Conservation (phyloP, 2,113 vertebrate genomes). For the Phyllostomus hastatus region DNA sequence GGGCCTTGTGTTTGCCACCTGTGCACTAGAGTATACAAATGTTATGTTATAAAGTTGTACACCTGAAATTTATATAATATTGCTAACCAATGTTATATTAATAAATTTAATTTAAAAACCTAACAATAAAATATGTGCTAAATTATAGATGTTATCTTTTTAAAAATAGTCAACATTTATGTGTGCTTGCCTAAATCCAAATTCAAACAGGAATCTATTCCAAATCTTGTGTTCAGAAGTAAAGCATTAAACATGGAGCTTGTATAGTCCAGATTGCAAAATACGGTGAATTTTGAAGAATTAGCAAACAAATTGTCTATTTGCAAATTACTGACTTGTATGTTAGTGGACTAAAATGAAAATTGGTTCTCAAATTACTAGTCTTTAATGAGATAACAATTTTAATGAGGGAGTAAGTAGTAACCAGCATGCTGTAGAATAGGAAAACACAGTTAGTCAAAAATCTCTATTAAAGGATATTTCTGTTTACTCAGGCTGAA, state of each 20-base stretch:
- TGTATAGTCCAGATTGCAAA: neutral
- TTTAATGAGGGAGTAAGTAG: neutral
- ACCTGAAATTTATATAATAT: neutral
- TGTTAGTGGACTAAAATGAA: conserved; percentile 35
- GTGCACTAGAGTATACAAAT: neutral
- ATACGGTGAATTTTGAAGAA: neutral
- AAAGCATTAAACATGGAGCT: neutral
- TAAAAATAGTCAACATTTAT: neutral
- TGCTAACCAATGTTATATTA: neutral
- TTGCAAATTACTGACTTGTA: conserved; percentile 16
- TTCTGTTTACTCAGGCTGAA: conserved; percentile 10
- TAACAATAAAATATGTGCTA: neutral
- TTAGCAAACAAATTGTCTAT: neutral
- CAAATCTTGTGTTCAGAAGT: neutral
- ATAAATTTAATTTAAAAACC: neutral
- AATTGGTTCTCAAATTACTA: conserved; percentile 12
- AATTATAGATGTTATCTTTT: neutral
- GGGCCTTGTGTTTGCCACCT: too few relatives aligned
- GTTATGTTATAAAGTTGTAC: neutral
- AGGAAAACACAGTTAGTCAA: neutral
- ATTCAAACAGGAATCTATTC: neutral
- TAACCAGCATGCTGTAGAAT: neutral
- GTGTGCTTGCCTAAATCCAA: neutral
- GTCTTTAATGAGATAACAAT: conserved; percentile 31
- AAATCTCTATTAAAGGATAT: conserved; percentile 8